A percentile compares a stretch with the other conserved stretches of the same genome.
Conservation (phyloP, 2,797 vertebrate species). For the Hylomyscus alleni region DNA sequence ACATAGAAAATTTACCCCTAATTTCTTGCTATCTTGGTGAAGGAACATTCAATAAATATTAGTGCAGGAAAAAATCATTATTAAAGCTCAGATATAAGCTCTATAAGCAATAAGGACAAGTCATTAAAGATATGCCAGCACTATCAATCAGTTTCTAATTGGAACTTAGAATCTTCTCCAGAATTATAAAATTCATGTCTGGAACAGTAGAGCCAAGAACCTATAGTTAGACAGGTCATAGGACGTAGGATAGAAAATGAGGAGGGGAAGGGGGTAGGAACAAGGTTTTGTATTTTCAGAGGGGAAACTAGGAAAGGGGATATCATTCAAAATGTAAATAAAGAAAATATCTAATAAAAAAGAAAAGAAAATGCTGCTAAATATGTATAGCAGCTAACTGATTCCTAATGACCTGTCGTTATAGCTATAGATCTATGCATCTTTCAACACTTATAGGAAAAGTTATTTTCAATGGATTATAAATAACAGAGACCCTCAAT, state of each 20-base stretch:
- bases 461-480: too few species aligned
- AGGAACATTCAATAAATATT: not conserved
- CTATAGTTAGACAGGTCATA: not conserved
- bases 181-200: not conserved
- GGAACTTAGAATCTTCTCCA: not conserved
- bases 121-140: not conserved
- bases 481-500: not conserved
- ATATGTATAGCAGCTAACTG: too few species aligned
- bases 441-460: too few species aligned
- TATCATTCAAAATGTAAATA: too few species aligned
- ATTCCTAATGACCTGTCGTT: too few species aligned
- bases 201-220: not conserved
- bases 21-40: not conserved
- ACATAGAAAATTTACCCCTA: not conserved
- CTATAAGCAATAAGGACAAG: not conserved
- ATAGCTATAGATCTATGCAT: too few species aligned
- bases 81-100: not conserved
- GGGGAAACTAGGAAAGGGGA: too few species aligned
- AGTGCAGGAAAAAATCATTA: not conserved
- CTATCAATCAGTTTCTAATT: not conserved
- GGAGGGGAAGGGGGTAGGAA: too few species aligned
- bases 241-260: not conserved
- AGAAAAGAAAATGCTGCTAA: too few species aligned
- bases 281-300: too few species aligned
- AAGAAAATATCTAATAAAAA: too few species aligned